Evolutionary conservation across 2,888 invertebrate genomes (phyloP).

Genomic region (Thereva unica): DNA sequence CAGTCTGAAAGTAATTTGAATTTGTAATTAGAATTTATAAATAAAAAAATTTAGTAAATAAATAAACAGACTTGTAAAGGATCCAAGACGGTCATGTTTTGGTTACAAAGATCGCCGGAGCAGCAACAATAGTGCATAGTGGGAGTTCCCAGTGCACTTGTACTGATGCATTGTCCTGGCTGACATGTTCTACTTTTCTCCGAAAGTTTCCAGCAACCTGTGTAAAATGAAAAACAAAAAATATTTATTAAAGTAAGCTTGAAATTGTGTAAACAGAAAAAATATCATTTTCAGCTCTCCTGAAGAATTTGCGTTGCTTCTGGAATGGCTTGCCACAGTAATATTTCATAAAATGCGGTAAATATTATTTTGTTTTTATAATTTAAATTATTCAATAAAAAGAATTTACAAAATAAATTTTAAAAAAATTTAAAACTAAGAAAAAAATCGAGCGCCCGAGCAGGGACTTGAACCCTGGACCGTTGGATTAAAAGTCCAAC

Average conservation of each 20-base stretch:
- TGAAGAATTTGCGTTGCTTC: neutral
- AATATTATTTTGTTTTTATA: neutral
- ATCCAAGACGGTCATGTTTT: constrained; percentile 49
- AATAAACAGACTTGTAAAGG: constrained; percentile 39
- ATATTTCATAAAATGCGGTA: neutral
- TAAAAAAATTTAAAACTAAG: neutral
- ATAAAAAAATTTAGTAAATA: neutral
- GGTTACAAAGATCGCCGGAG: constrained; percentile 76
- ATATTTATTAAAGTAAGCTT: neutral
- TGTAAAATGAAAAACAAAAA: constrained; percentile 28
- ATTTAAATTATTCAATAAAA: neutral
- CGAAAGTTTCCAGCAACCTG: constrained; percentile 64
- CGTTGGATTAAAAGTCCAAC: constrained; percentile 49
- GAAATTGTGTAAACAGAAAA: neutral
- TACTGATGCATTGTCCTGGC: constrained; percentile 63
- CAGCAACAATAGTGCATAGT: constrained; percentile 81
- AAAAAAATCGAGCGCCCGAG: constrained; percentile 44
- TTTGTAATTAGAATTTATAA: neutral
- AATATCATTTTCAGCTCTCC: constrained; percentile 1
- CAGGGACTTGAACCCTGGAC: constrained; percentile 50
- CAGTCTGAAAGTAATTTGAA: constrained; percentile 25
- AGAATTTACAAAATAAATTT: neutral
- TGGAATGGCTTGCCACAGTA: neutral
- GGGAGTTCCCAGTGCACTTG: constrained; percentile 59
- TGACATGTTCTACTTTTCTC: constrained; percentile 62